Conservation (phyloP, 1,140 invertebrate species). For the Heliothis subflexa region DNA sequence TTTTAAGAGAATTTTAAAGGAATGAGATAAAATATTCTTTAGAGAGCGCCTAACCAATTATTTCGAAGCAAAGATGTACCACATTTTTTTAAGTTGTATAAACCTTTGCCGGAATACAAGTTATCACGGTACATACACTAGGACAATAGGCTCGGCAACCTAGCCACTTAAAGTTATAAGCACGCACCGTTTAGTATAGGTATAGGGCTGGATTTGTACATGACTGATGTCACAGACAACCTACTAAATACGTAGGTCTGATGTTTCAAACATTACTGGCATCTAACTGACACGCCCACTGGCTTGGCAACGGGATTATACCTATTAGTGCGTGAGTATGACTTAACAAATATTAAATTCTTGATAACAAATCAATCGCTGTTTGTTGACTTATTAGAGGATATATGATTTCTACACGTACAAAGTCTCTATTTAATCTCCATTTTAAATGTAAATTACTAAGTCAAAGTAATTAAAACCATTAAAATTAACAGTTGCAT, state of each 20-base stretch:
- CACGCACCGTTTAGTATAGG: neutral
- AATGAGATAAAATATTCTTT: conserved; percentile 25
- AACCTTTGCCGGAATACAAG: neutral
- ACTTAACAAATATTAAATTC: conserved; percentile 4
- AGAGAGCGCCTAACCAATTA: conserved; percentile 3
- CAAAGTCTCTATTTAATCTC: no score
- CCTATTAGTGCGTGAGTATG: neutral
- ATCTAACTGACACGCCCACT: conserved; percentile 1
- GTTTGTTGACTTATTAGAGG: no score
- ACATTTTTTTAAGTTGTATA: neutral
- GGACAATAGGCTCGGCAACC: neutral
- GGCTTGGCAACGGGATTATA: conserved; percentile 18
- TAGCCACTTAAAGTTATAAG: conserved; percentile 1
- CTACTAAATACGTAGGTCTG: neutral
- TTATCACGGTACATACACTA: neutral
- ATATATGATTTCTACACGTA: no score
- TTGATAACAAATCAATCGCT: conserved; percentile 7
- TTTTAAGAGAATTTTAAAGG: conserved; percentile 5
- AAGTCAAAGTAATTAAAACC: neutral
- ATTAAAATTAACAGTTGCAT: neutral
- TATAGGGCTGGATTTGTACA: neutral
- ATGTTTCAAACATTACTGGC: conserved; percentile 32
- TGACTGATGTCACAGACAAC: neutral
- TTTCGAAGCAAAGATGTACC: neutral
- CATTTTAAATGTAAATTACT: neutral